Evolutionary conservation across 2,888 invertebrate genomes (phyloP), one percentile per base, ranked within the genome.

Genomic region (Rhingia rostrata): DNA sequence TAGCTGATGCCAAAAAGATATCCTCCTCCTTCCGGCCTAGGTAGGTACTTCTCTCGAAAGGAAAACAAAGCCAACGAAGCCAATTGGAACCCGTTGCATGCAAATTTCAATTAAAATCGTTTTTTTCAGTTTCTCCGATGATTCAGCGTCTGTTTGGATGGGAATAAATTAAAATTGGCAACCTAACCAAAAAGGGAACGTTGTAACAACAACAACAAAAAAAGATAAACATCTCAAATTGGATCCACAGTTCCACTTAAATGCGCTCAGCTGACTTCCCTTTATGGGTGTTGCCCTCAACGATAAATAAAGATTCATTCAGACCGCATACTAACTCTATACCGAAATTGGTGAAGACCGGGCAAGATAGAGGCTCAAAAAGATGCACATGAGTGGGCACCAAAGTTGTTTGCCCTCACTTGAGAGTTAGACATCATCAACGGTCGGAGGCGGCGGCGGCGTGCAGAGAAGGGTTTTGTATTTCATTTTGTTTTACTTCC

Each of bases 301-400:
- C 47, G 47, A 69, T 58, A 69, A 47, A 69, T 37, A 69, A 53
- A 64, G 49, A 64, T 30, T 47, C 47, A n/a, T 12, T 51, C 32
- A 49, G 39, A 51, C 63, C 49, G 7, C 49, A 64, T 32, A 49
- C 14, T 14, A 33, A 66, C 39, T 66, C 66, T 6, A 9, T n/a
- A 33, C n/a, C 32, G 51, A 70, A 49, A 51, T 51, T 70, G 51
- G 69, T 58, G 30, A 47, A 58, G 49, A 69, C 47, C 47, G 35
- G 37, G n/a, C 35, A 49, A 41, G 70, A 58, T 32, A 22, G 39
- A 49, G 12, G 6, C 37, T 37, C 37, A 9, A 9, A 45, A 45
- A 74, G 67, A 78, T 51, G 66, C 70, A 78, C 77, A 70, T 64
- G 70, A 78, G 77, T 78, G 77, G 77, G 77, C 56, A 78, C 45